A percentile compares a stretch with the other conserved stretches of the same genome.
These are phyloP conservation scores for Hoplodrina blanda DNA, from an alignment of 2,888 invertebrate genomes.

Conservation along the genomic window DNA sequence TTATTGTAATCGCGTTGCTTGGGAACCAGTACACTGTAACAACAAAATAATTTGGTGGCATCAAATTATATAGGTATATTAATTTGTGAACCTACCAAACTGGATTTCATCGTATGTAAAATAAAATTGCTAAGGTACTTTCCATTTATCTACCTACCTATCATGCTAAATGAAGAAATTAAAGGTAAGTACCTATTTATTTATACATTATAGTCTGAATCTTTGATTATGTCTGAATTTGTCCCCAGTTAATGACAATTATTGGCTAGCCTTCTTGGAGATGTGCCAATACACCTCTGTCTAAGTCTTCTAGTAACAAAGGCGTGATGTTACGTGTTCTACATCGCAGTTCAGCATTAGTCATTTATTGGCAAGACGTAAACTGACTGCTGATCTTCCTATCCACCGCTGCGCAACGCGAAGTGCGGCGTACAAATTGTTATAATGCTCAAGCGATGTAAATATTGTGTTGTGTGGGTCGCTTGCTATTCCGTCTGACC, in stretches of 20 bases:
- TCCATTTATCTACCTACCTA: too few species aligned
- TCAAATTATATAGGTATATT: conserved; percentile 31
- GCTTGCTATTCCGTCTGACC: not conserved
- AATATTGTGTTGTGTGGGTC: conserved; percentile 2
- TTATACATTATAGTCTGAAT: too few species aligned
- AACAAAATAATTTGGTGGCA: conserved; percentile 31
- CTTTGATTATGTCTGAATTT: too few species aligned
- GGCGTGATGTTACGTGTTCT: not conserved
- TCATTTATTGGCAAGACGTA: conserved; percentile 14
- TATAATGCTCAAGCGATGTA: conserved; percentile 2
- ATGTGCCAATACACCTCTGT: not conserved
- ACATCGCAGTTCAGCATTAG: not conserved
- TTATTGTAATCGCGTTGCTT: conserved; percentile 33
- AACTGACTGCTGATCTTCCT: not conserved
- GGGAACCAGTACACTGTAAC: conserved; percentile 36
- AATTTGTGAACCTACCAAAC: conserved; percentile 3
- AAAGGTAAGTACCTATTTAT: too few species aligned
- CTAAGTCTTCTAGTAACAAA: not conserved
- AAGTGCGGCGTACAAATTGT: conserved; percentile 1
- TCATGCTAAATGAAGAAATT: too few species aligned
- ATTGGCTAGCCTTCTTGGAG: too few species aligned
- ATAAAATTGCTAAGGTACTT: too few species aligned
- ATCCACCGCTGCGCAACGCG: conserved; percentile 13
- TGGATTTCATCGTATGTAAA: not conserved
- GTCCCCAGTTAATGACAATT: too few species aligned